Evolutionary conservation across 2,797 vertebrate species (phyloP), one percentile per base, ranked within the genome.

Genomic region (Telmatherina bonti): DNA sequence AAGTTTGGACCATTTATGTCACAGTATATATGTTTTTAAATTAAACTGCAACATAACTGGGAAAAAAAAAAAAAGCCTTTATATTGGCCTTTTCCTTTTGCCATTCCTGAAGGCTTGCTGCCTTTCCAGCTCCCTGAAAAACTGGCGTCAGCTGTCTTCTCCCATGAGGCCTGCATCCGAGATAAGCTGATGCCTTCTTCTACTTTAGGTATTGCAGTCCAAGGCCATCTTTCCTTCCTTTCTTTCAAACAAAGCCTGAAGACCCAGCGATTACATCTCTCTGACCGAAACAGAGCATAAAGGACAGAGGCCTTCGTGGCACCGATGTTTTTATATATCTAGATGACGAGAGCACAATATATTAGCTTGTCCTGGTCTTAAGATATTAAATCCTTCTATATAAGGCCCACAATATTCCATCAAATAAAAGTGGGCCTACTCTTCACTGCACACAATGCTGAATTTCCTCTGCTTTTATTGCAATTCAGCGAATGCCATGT

Each of bases 251-350:
- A 78, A 79, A 60, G 76, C 79, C 43, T 59, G 73, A 68, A 84
- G 85, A 87, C 79, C 70, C 76, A 74, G 88, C 88, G 91, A 93
- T 91, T 93, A 90, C 77, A 90, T 90, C 86, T 89, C 65, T 65
- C 81, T 82, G 83, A 60, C 78, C 26, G n/a, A 89, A 85, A 62
- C 64, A 63, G 70, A 81, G 72, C 59, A 27, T 55, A 51, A n/a
- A 71, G 52, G 49, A 76, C 59, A 59, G 65, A 76, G 67, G 67
- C 66, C 76, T 76, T 65, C 61, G 36, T 54, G 65, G 57, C 56
- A 68, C 71, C 49, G 59, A 67, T 27, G 29, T 65, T 81, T 76
- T 72, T 71, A 67, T 69, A 56, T 69, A 68, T 64, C 47, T 13
- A 59, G n/a, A 72, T 26, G 51, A 74, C 62, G 59, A 36, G 11